A percentile compares a stretch with the other conserved stretches of the same genome.
These are phyloP conservation scores for Leptinotarsa tumamoca DNA, from an alignment of 2,888 invertebrate species.

Conservation along the genomic window DNA sequence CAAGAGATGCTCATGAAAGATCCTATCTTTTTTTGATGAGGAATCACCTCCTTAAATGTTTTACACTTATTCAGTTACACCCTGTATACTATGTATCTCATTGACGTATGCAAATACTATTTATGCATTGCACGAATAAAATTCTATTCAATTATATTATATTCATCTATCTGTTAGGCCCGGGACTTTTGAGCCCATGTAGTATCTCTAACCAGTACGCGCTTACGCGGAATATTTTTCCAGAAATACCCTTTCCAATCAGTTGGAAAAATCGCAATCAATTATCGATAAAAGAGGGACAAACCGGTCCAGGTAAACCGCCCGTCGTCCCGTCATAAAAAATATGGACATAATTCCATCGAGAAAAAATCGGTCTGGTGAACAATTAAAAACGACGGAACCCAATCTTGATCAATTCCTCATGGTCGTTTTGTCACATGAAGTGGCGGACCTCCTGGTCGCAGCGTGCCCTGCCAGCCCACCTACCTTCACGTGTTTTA, in stretches of 20 bases:
- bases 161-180: no score
- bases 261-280: neutral
- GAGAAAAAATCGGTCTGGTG: constrained; percentile 58
- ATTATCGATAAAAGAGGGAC: constrained; percentile 27
- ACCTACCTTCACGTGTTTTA: constrained; percentile 65
- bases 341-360: constrained; percentile 50
- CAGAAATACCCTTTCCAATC: neutral
- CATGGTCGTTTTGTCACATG: constrained; percentile 66
- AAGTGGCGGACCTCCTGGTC: constrained; percentile 66
- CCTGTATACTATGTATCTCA: no score
- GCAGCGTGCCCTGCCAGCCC: constrained; percentile 60
- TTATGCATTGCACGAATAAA: no score
- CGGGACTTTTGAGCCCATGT: no score
- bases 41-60: no score
- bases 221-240: no score
- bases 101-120: no score
- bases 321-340: constrained; percentile 45
- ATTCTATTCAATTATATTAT: no score
- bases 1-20: no score
- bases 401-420: constrained; percentile 66
- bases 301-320: constrained; percentile 32
- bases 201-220: no score
- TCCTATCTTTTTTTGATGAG: no score
- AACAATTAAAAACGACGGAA: constrained; percentile 65
- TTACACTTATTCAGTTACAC: no score